phyloP scores from a whole-genome alignment of 2,797 vertebrate species.

The Chelon labrosus region DNA sequence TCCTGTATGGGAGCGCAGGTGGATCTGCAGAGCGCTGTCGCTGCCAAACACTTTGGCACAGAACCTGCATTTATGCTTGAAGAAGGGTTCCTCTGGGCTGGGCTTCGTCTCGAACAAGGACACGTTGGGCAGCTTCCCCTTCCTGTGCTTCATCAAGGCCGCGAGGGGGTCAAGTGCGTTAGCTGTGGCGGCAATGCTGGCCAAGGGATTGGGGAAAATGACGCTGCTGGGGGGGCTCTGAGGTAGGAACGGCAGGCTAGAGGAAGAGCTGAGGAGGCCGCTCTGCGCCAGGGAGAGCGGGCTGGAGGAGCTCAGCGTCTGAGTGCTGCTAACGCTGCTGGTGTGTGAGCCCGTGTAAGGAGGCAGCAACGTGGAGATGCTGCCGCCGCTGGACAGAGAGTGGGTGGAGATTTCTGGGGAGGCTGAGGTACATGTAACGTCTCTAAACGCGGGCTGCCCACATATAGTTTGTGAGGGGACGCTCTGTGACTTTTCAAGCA shows the following conservation, averaged over 20 bases:
- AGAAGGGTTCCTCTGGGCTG: conserved; percentile 94
- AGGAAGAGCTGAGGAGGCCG: conserved; percentile 85
- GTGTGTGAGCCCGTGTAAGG: conserved; percentile 78
- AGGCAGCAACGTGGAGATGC: conserved; percentile 80
- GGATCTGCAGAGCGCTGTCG: conserved; percentile 98
- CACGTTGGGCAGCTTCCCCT: conserved; percentile 91
- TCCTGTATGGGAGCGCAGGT: conserved; percentile 97
- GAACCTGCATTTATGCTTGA: conserved; percentile 99
- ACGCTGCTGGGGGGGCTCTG: conserved; percentile 93
- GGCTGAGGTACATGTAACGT: conserved; percentile 78
- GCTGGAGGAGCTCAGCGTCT: conserved; percentile 85
- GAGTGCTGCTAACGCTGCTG: conserved; percentile 74
- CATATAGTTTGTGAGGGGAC: conserved; percentile 83
- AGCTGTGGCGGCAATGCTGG: conserved; percentile 95
- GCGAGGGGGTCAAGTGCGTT: conserved; percentile 95
- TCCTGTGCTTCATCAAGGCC: conserved; percentile 94
- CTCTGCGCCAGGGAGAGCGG: conserved; percentile 86
- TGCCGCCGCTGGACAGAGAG: conserved; percentile 73
- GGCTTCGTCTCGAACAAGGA: conserved; percentile 94
- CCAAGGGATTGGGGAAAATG: conserved; percentile 97
- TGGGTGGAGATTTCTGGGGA: conserved; percentile 76
- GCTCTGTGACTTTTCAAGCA: conserved; percentile 83
- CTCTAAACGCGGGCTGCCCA: conserved; percentile 80
- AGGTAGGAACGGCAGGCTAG: conserved; percentile 95
- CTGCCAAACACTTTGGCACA: conserved; percentile 99